phyloP scores from a whole-genome alignment of 2,888 invertebrate genomes.

The Apamea crenata region DNA sequence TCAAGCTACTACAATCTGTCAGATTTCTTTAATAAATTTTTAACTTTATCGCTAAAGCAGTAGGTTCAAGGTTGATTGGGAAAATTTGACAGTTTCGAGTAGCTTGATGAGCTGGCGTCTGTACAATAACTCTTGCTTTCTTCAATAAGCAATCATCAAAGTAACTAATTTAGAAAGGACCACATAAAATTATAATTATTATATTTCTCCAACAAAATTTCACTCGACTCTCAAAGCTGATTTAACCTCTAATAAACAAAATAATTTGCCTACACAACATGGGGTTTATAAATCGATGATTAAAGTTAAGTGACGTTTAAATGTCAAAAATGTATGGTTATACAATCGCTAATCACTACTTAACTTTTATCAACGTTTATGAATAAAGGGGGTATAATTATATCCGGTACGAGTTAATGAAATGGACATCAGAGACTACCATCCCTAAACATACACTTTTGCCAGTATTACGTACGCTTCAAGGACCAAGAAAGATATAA shows the following conservation, averaged over 20 bases:
- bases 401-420: neutral
- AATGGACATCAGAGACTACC: neutral
- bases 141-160: slow-evolving; percentile 13
- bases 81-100: no score
- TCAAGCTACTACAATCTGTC: no score
- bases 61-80: no score
- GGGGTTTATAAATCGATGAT: no score
- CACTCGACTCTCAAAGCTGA: neutral
- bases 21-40: no score
- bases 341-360: neutral
- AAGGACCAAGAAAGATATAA: neutral
- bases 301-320: neutral
- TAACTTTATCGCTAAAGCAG: no score
- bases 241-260: neutral
- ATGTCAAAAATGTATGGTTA: neutral
- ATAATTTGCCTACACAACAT: neutral
- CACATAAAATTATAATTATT: neutral
- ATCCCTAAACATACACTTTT: neutral
- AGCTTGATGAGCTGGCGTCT: no score
- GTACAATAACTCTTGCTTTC: neutral
- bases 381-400: neutral
- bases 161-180: neutral
- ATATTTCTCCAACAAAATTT: neutral
- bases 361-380: neutral
- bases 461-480: no score